Evolutionary conservation across 2,113 vertebrate genomes (phyloP).

Genomic region (Takifugu bimaculatus): DNA sequence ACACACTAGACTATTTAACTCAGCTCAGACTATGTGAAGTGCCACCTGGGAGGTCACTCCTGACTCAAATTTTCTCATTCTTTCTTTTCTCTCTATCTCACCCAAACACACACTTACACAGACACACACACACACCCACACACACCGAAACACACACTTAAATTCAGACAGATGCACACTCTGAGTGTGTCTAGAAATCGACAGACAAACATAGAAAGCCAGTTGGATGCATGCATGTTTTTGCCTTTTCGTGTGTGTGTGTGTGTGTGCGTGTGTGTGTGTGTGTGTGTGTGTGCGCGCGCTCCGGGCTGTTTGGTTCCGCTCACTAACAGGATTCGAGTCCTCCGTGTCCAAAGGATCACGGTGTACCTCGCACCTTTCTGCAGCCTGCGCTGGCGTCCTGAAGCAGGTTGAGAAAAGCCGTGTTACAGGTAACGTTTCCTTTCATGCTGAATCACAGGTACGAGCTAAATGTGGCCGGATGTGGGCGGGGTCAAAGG

Average conservation of each 20-base stretch:
- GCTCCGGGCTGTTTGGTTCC: conserved; percentile 45
- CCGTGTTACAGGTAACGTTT: no score
- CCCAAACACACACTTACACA: background rate
- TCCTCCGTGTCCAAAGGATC: conserved; percentile 47
- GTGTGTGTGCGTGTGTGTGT: background rate
- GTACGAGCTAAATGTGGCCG: no score
- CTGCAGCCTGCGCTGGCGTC: no score
- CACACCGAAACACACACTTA: background rate
- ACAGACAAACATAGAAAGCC: background rate
- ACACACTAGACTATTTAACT: conserved; percentile 17
- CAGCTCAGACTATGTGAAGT: conserved; percentile 21
- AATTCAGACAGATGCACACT: no score
- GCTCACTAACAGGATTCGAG: conserved; percentile 53
- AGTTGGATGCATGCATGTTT: background rate
- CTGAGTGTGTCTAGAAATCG: background rate
- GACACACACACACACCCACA: conserved; percentile 4
- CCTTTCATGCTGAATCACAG: no score
- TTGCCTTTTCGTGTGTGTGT: background rate
- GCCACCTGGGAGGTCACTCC: conserved; percentile 27
- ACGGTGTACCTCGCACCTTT: background rate
- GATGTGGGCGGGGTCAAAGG: no score
- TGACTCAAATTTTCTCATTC: conserved; percentile 17
- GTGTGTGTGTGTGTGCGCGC: conserved; percentile 6
- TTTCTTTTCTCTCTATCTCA: background rate
- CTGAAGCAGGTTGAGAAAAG: no score